A percentile compares a stretch with the other conserved stretches of the same genome.
phyloP scores from a whole-genome alignment of 1,140 invertebrate species.

The Luehdorfia chinensis region DNA sequence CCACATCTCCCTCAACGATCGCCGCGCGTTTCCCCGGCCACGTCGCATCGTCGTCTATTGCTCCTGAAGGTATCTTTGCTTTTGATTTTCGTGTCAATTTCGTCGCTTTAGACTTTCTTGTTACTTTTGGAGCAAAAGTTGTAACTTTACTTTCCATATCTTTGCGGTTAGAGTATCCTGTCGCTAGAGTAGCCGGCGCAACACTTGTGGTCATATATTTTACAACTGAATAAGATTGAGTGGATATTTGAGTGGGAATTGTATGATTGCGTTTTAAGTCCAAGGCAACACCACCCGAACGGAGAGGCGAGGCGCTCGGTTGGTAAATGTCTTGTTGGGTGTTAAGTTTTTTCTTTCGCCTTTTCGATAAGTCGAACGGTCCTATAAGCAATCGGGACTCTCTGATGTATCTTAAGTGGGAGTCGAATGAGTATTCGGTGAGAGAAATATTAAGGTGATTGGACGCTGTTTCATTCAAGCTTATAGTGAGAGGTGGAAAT shows the following conservation, averaged over 20 bases:
- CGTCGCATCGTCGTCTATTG: conserved; percentile 24
- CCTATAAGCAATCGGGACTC: conserved; percentile 32
- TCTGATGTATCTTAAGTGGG: conserved; percentile 10
- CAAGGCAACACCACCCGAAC: background rate
- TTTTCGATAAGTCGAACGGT: conserved; percentile 36
- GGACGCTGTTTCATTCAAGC: no score
- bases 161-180: background rate
- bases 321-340: background rate
- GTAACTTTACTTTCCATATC: background rate
- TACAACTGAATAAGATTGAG: no score
- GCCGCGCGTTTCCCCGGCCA: conserved; percentile 92
- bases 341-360: conserved; percentile 29
- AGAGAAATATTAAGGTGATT: background rate
- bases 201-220: no score
- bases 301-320: conserved; percentile 28
- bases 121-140: background rate
- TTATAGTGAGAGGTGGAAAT: no score
- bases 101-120: background rate
- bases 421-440: background rate
- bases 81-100: conserved; percentile 19
- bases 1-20: conserved; percentile 87
- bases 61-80: conserved; percentile 2
- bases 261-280: background rate
- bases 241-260: background rate
- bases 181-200: no score